These are phyloP conservation scores for Habrosyne pyritoides DNA, from an alignment of 2,888 invertebrate genomes.

Conservation along the genomic window DNA sequence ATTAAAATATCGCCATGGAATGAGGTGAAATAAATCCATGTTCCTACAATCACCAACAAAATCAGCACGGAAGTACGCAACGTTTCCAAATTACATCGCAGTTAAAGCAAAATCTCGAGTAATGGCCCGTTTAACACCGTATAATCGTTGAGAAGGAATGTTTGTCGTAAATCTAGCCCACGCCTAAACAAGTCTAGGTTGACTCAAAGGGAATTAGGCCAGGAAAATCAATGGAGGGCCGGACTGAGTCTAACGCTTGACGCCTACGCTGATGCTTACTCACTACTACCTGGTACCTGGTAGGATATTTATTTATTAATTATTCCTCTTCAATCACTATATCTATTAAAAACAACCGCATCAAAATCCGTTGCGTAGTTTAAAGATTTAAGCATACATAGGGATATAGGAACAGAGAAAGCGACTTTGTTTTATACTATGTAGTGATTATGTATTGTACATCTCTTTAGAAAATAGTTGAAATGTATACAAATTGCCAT, in stretches of 20 bases:
- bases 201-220: constrained; percentile 47
- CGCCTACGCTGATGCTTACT: neutral
- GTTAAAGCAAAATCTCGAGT: constrained; percentile 1
- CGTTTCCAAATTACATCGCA: constrained; percentile 1
- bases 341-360: too few relatives aligned
- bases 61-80: neutral
- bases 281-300: neutral
- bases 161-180: constrained; percentile 35
- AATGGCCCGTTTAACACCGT: constrained; percentile 8
- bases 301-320: too few relatives aligned
- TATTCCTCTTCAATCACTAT: too few relatives aligned
- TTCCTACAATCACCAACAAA: neutral
- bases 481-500: too few relatives aligned
- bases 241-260: constrained; percentile 3
- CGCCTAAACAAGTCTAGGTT: constrained; percentile 45
- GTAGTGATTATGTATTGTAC: too few relatives aligned
- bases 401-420: too few relatives aligned
- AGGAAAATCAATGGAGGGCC: constrained; percentile 52
- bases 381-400: too few relatives aligned
- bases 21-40: neutral
- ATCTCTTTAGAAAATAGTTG: too few relatives aligned
- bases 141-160: constrained; percentile 8
- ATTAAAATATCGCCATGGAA: neutral
- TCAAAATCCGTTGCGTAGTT: too few relatives aligned
- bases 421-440: too few relatives aligned